These are phyloP conservation scores for Stenoptilia bipunctidactyla DNA, from an alignment of 2,888 invertebrate genomes.

Conservation along the genomic window DNA sequence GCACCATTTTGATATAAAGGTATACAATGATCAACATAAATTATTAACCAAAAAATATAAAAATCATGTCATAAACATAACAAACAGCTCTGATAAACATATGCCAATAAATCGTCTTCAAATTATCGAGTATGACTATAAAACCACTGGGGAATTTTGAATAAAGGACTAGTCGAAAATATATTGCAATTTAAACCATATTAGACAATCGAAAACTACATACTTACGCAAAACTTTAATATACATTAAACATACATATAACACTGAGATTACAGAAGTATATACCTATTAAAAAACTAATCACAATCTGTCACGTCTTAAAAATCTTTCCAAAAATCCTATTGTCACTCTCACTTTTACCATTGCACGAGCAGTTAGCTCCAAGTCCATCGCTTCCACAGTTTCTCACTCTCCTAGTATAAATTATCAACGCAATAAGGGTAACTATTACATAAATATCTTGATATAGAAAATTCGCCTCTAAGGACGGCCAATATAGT, in stretches of 20 bases:
- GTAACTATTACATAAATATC: conserved; percentile 3
- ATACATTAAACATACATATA: conserved; percentile 43
- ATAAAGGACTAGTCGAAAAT: conserved; percentile 52
- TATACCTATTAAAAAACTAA: conserved; percentile 47
- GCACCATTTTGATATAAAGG: conserved; percentile 66
- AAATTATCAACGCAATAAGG: conserved; percentile 1
- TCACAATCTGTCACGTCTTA: conserved; percentile 42
- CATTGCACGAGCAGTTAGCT: not conserved
- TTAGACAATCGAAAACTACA: conserved; percentile 44
- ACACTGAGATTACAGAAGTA: conserved; percentile 54
- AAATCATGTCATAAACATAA: conserved; percentile 38
- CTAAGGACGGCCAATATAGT: conserved; percentile 28
- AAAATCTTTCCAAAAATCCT: conserved; percentile 15
- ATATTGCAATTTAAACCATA: conserved; percentile 44
- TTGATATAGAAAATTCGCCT: conserved; percentile 27
- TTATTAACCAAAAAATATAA: conserved; percentile 56
- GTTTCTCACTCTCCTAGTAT: no score
- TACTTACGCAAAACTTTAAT: conserved; percentile 35
- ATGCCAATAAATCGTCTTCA: conserved; percentile 19
- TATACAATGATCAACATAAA: conserved; percentile 60
- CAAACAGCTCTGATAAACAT: conserved; percentile 26
- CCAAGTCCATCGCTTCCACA: no score
- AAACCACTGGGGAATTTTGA: conserved; percentile 50
- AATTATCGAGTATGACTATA: conserved; percentile 27
- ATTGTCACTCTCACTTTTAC: conserved; percentile 19